A percentile compares a stretch with the other conserved stretches of the same genome.
These are phyloP conservation scores for Denticeps clupeoides DNA, from an alignment of 2,797 vertebrate genomes.

Conservation along the genomic window DNA sequence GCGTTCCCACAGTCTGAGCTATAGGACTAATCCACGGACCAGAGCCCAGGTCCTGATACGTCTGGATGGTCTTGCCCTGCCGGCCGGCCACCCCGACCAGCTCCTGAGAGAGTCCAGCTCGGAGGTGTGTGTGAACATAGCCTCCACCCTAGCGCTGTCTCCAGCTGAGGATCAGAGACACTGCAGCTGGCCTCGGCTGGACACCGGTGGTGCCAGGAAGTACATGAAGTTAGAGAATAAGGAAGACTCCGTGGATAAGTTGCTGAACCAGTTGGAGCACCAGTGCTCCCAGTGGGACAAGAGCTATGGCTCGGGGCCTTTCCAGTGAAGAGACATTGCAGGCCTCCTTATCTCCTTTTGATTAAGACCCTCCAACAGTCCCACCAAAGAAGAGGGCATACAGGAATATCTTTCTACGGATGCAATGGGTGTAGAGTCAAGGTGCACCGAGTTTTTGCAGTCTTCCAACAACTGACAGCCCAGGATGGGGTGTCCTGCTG, in stretches of 20 bases:
- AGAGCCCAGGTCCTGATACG: background rate
- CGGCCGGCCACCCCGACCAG: background rate
- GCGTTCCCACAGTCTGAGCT: constrained; percentile 37
- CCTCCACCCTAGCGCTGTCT: constrained; percentile 25
- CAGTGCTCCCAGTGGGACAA: constrained; percentile 44
- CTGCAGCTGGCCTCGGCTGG: constrained; percentile 81
- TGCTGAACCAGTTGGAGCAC: constrained; percentile 59
- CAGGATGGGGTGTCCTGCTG: too few species aligned
- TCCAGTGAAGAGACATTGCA: constrained; percentile 38
- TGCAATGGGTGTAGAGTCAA: too few species aligned
- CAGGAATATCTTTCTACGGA: too few species aligned
- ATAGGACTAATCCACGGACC: constrained; percentile 46
- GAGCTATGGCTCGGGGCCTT: constrained; percentile 52
- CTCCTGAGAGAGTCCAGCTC: constrained; percentile 30
- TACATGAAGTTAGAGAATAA: constrained; percentile 72
- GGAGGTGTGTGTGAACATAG: constrained; percentile 49
- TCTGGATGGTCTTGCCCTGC: constrained; percentile 3
- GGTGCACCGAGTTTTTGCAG: too few species aligned
- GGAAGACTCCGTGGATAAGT: constrained; percentile 65
- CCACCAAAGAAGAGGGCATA: too few species aligned
- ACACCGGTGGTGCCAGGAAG: constrained; percentile 57
- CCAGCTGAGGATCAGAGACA: constrained; percentile 59
- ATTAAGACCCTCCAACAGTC: too few species aligned
- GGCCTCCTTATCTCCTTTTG: too few species aligned
- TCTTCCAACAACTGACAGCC: too few species aligned